Evolutionary conservation across 2,797 vertebrate genomes (phyloP).

Genomic region (Liparis tanakae): DNA sequence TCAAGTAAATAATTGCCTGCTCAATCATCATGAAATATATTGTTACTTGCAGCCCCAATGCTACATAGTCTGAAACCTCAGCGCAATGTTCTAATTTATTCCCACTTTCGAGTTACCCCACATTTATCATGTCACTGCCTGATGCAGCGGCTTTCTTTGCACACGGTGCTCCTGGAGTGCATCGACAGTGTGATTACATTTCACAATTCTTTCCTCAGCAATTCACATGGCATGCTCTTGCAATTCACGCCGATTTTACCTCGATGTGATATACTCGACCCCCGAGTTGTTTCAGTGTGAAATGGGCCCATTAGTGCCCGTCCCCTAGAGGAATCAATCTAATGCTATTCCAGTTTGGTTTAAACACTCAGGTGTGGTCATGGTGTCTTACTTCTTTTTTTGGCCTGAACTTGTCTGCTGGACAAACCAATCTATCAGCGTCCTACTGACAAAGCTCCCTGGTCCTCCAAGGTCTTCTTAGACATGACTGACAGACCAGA

Average conservation of each 20-base stretch:
- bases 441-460: conserved; percentile 58
- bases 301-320: conserved; percentile 50
- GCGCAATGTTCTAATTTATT: conserved; percentile 13
- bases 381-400: conserved; percentile 52
- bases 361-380: conserved; percentile 66
- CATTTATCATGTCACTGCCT: conserved; percentile 25
- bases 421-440: conserved; percentile 67
- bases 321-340: conserved; percentile 55
- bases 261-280: conserved; percentile 22
- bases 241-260: conserved; percentile 38
- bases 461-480: conserved; percentile 81
- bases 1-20: not conserved
- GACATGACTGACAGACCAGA: conserved; percentile 80
- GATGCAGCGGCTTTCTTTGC: conserved; percentile 11
- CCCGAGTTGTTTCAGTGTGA: conserved; percentile 46
- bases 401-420: conserved; percentile 51
- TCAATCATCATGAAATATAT: not conserved
- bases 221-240: not conserved
- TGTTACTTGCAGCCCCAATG: not conserved
- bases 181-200: conserved; percentile 26
- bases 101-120: conserved; percentile 4
- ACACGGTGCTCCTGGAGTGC: not conserved
- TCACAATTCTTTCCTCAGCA: not conserved
- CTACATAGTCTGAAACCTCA: not conserved
- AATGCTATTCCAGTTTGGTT: conserved; percentile 64